Conservation (phyloP, 1,140 invertebrate species). For the Atopsyche davidsoni region DNA sequence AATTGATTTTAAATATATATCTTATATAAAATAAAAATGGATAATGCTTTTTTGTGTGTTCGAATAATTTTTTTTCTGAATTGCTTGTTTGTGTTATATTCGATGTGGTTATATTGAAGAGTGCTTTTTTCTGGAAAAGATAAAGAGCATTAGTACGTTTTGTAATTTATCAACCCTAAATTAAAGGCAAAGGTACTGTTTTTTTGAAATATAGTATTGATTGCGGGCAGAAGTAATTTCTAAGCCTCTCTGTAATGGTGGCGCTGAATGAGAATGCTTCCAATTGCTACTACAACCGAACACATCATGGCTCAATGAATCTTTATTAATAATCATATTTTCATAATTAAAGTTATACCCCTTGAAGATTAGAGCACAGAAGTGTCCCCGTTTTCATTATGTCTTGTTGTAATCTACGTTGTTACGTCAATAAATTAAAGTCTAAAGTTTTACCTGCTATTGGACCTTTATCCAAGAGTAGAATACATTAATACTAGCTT, state of each 20-base stretch:
- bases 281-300: background rate
- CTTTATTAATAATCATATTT: background rate
- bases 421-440: background rate
- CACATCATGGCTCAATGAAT: background rate
- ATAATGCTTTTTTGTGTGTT: background rate
- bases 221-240: no score
- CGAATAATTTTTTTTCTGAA: background rate
- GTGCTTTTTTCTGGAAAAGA: background rate
- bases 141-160: background rate
- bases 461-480: constrained; percentile 30
- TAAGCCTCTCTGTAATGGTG: no score
- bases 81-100: background rate
- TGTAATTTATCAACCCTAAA: background rate
- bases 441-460: constrained; percentile 26
- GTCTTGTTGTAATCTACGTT: background rate
- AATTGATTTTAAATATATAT: no score
- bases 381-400: background rate
- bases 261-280: no score
- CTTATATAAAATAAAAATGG: background rate
- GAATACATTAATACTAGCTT: constrained; percentile 9
- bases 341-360: background rate
- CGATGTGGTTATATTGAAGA: background rate
- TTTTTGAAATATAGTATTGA: background rate
- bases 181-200: background rate
- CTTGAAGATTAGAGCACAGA: background rate